A percentile compares a stretch with the other conserved stretches of the same genome.
These are phyloP conservation scores for Calyptomena viridis DNA, from an alignment of 2,113 vertebrate genomes.

Conservation along the genomic window DNA sequence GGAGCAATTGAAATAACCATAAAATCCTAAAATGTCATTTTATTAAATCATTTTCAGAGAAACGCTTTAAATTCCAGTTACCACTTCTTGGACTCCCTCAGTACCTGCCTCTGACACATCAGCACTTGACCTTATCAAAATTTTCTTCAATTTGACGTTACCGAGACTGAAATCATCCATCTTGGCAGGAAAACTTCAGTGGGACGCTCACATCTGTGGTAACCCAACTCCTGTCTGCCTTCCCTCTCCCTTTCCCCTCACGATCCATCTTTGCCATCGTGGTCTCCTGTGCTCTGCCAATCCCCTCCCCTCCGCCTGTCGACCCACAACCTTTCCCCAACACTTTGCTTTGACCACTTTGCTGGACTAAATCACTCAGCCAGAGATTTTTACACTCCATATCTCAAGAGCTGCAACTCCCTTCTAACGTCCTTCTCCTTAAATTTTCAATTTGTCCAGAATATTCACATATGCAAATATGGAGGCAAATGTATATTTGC, in stretches of 20 bases:
- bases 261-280: background rate
- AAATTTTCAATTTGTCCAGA: background rate
- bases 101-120: background rate
- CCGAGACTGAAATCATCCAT: slow-evolving; percentile 26
- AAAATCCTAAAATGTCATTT: background rate
- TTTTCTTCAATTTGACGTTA: background rate
- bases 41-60: background rate
- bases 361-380: background rate
- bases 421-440: background rate
- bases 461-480: background rate
- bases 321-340: background rate
- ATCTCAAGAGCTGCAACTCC: background rate
- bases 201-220: slow-evolving; percentile 2
- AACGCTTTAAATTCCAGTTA: background rate
- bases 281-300: background rate
- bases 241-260: background rate
- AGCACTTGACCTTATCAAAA: background rate
- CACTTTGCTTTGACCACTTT: background rate
- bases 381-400: background rate
- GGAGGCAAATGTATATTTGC: background rate
- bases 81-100: background rate
- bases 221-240: background rate
- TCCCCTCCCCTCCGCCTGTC: slow-evolving; percentile 23
- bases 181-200: slow-evolving; percentile 26
- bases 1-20: background rate